Evolutionary conservation across 2,113 vertebrate genomes (phyloP).

Genomic region (Misgurnus anguillicaudatus): DNA sequence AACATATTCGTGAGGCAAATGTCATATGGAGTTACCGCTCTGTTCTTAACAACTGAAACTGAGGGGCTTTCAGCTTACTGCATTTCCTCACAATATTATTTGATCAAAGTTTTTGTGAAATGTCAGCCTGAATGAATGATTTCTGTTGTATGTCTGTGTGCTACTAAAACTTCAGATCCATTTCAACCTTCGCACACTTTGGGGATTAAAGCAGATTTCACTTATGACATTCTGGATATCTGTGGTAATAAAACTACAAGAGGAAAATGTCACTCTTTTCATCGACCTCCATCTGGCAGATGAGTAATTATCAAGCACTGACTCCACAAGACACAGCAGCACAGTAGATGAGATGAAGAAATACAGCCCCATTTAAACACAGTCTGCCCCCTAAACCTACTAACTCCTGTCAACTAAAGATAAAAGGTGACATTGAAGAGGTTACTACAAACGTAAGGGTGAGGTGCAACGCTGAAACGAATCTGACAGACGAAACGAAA

Average conservation of each 20-base stretch:
- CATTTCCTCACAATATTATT: background rate
- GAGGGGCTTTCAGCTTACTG: background rate
- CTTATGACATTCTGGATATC: background rate
- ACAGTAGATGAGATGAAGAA: background rate
- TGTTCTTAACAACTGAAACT: background rate
- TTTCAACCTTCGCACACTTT: background rate
- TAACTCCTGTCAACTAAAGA: background rate
- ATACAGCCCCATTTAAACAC: background rate
- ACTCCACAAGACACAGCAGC: too few species aligned
- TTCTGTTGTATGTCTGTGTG: background rate
- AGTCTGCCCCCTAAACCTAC: background rate
- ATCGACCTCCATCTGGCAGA: background rate
- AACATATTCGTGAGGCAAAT: background rate
- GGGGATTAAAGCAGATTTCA: background rate
- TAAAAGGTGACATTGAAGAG: constrained; percentile 6
- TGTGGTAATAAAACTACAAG: background rate
- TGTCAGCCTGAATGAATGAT: constrained; percentile 14
- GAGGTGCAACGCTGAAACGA: too few species aligned
- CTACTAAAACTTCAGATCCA: too few species aligned
- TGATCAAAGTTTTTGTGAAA: background rate
- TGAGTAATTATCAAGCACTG: background rate
- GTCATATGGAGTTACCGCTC: background rate
- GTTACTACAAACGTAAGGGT: background rate
- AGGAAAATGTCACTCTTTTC: constrained; percentile 2
- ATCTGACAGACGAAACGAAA: too few species aligned